phyloP scores from a whole-genome alignment of 2,888 invertebrate genomes.

The Cheilosia vulpina region DNA sequence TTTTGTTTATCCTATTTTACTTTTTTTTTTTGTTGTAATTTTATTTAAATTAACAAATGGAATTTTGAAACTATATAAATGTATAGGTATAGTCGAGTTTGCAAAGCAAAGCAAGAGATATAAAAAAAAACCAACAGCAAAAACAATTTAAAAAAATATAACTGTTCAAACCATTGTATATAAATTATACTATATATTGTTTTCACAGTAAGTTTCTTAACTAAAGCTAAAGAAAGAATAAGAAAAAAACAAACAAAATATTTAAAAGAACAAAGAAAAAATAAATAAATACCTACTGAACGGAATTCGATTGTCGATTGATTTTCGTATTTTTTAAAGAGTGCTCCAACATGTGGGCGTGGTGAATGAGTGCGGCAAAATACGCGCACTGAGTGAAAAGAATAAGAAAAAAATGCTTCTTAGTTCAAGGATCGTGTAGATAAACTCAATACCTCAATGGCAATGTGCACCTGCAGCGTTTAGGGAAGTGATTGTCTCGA shows the following conservation, averaged over 20 bases:
- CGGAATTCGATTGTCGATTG: slow-evolving; percentile 15
- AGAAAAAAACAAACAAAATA: slow-evolving; percentile 58
- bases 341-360: no score
- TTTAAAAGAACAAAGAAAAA: slow-evolving; percentile 41
- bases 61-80: slow-evolving; percentile 47
- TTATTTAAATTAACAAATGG: slow-evolving; percentile 61
- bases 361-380: no score
- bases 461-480: no score
- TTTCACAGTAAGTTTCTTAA: slow-evolving; percentile 74
- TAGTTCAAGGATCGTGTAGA: no score
- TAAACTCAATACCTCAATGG: no score
- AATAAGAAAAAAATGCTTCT: no score
- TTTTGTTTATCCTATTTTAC: slow-evolving; percentile 41
- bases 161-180: slow-evolving; percentile 71
- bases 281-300: slow-evolving; percentile 67
- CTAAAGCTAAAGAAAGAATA: slow-evolving; percentile 52
- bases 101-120: slow-evolving; percentile 31
- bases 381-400: no score
- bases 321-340: slow-evolving; percentile 1
- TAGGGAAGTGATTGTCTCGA: no score
- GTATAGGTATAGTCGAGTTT: slow-evolving; percentile 52
- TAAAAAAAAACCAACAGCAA: slow-evolving; percentile 9
- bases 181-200: slow-evolving; percentile 72
- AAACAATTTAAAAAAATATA: slow-evolving; percentile 31
- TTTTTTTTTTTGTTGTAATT: slow-evolving; percentile 39